Evolutionary conservation across 2,797 vertebrate genomes (phyloP).

Genomic region (Pangasius sanitwongsei): DNA sequence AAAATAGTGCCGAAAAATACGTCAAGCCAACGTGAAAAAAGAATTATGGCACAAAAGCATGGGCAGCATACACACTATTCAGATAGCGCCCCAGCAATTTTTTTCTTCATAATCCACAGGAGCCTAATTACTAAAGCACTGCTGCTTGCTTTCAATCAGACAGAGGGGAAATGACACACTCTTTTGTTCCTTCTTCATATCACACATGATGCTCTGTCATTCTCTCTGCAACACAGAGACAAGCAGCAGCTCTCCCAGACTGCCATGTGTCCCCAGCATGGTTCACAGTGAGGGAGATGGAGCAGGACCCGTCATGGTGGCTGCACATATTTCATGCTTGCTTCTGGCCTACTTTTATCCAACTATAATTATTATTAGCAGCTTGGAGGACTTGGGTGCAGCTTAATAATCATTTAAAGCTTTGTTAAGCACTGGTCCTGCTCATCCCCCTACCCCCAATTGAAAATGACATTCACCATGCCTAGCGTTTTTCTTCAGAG

Average conservation of each 20-base stretch:
- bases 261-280: conserved; percentile 73
- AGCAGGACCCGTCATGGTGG: conserved; percentile 72
- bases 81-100: conserved; percentile 48
- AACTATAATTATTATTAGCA: conserved; percentile 65
- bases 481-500: conserved; percentile 32
- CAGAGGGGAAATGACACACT: conserved; percentile 61
- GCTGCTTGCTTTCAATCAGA: conserved; percentile 63
- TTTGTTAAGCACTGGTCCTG: conserved; percentile 65
- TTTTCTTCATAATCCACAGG: conserved; percentile 58
- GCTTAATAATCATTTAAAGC: conserved; percentile 69
- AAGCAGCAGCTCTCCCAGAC: conserved; percentile 65
- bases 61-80: conserved; percentile 39
- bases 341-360: conserved; percentile 70
- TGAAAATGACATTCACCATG: conserved; percentile 52
- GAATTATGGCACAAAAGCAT: conserved; percentile 46
- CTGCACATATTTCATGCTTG: conserved; percentile 79
- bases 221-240: conserved; percentile 55
- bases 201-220: conserved; percentile 68
- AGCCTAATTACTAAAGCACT: conserved; percentile 63
- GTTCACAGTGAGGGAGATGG: conserved; percentile 62
- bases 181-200: conserved; percentile 66
- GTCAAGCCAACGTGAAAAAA: conserved; percentile 29
- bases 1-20: conserved; percentile 24
- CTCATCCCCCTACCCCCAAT: conserved; percentile 41
- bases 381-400: conserved; percentile 58